phyloP scores from a whole-genome alignment of 2,797 vertebrate species.

The Synaphobranchus kaupii region DNA sequence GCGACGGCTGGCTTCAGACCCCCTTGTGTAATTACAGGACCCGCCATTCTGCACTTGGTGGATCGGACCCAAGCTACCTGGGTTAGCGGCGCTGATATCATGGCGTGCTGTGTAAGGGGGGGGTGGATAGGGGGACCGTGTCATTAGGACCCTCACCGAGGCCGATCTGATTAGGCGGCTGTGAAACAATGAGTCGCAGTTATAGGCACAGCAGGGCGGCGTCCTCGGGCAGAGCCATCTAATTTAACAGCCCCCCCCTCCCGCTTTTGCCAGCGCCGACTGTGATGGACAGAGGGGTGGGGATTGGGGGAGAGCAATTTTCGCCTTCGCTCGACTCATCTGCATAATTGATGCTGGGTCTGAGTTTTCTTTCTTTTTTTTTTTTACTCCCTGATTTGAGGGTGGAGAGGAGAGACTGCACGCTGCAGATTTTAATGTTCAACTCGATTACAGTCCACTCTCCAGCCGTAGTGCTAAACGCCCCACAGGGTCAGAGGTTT shows the following conservation, averaged over 20 bases:
- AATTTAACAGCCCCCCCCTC: neutral
- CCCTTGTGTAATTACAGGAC: constrained; percentile 17
- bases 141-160: constrained; percentile 2
- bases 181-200: constrained; percentile 3
- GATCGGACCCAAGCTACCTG: neutral
- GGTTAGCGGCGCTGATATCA: neutral
- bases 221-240: neutral
- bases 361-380: neutral
- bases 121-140: neutral
- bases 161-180: neutral
- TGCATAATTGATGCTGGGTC: constrained; percentile 26
- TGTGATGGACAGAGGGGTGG: neutral
- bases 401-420: neutral
- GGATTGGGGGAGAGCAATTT: constrained; percentile 8
- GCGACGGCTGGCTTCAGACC: constrained; percentile 4
- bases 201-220: neutral
- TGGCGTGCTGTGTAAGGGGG: neutral
- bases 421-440: constrained; percentile 11
- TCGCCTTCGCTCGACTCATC: neutral
- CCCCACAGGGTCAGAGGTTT: neutral
- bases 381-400: neutral
- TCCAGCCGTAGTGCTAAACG: neutral
- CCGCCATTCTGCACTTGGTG: neutral
- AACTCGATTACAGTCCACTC: neutral
- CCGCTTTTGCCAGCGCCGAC: neutral